phyloP scores from a whole-genome alignment of 2,797 vertebrate genomes.

The Saxicola maurus region DNA sequence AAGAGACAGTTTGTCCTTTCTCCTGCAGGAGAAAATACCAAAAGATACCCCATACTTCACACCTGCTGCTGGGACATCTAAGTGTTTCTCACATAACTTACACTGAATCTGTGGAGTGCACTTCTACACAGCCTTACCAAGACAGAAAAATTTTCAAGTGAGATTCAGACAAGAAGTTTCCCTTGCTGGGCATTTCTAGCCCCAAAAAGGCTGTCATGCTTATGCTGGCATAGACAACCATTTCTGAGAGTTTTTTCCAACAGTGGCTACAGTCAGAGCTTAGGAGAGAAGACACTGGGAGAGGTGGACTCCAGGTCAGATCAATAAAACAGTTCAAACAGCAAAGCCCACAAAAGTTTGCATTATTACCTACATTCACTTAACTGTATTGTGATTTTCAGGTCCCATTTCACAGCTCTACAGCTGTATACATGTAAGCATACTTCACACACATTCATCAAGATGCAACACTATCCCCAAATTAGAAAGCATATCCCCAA shows the following conservation, averaged over 20 bases:
- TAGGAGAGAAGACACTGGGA: not conserved
- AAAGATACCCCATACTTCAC: not conserved
- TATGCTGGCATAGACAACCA: not conserved
- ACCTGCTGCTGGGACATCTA: not conserved
- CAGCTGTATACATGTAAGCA: not conserved
- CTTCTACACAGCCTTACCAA: not conserved
- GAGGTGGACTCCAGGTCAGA: not conserved
- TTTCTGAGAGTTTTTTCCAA: not conserved
- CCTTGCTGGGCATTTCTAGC: not conserved
- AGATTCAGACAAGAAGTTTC: not conserved
- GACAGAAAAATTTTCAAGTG: not conserved
- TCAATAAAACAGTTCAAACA: not conserved
- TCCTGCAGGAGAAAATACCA: not conserved
- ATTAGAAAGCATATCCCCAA: slow-evolving; percentile 46
- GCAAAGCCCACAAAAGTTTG: not conserved
- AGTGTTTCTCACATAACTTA: not conserved
- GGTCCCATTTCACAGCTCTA: not conserved
- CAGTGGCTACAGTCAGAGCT: not conserved
- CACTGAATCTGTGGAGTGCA: not conserved
- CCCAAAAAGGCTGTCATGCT: not conserved
- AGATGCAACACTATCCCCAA: slow-evolving; percentile 33
- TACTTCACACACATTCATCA: slow-evolving; percentile 27
- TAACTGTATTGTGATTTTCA: not conserved
- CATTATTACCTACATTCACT: not conserved
- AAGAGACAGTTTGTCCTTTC: not conserved